Evolutionary conservation across 1,140 invertebrate genomes (phyloP).

Genomic region (Pararge aegeria): DNA sequence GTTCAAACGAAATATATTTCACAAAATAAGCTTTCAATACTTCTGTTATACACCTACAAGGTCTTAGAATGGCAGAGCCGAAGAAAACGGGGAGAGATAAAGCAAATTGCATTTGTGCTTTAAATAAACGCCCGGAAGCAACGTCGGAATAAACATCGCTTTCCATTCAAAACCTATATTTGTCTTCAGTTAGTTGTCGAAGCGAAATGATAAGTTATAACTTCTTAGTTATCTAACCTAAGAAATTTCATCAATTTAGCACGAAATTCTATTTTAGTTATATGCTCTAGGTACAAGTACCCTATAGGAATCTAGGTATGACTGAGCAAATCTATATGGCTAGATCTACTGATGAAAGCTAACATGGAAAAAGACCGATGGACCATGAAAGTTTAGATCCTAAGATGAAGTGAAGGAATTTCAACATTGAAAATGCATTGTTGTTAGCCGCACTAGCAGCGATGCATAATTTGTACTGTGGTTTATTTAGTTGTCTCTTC

Average conservation of each 20-base stretch:
- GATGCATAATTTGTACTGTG: too few relatives aligned
- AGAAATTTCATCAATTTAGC: constrained; percentile 14
- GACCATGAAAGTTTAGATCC: too few relatives aligned
- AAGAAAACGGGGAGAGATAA: constrained; percentile 10
- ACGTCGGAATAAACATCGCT: constrained; percentile 19
- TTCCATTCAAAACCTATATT: constrained; percentile 27
- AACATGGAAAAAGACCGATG: too few relatives aligned
- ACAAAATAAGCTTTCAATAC: constrained; percentile 10
- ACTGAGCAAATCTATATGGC: too few relatives aligned
- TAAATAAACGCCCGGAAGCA: constrained; percentile 19
- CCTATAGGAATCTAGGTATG: too few relatives aligned
- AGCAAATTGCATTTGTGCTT: constrained; percentile 28
- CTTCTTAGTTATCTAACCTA: constrained; percentile 5
- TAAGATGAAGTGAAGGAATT: too few relatives aligned
- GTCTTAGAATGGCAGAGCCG: constrained; percentile 17
- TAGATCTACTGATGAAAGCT: too few relatives aligned
- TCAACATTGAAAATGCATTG: too few relatives aligned
- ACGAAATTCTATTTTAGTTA: background rate
- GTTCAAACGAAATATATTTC: constrained; percentile 12
- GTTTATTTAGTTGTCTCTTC: too few relatives aligned
- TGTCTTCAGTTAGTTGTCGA: constrained; percentile 12
- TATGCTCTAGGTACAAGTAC: too few relatives aligned
- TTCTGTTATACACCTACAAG: constrained; percentile 12
- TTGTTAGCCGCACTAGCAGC: too few relatives aligned
- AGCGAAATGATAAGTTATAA: constrained; percentile 20